Percentiles rank a stretch among this genome's conserved stretches.
phyloP scores from a whole-genome alignment of 2,888 invertebrate species.

The Drosophila kanekoi region DNA sequence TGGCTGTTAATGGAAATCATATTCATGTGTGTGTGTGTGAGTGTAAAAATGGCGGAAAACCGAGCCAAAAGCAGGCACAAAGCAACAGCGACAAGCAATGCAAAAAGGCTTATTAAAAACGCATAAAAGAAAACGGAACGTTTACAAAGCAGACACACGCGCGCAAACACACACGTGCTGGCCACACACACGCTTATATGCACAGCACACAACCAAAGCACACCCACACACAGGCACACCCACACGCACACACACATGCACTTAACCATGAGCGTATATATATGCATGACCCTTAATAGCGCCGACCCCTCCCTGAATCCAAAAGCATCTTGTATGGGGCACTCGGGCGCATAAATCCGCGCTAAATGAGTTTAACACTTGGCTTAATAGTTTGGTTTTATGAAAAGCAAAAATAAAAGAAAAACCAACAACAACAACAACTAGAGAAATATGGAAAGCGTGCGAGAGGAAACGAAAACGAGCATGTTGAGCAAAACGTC shows the following conservation, averaged over 20 bases:
- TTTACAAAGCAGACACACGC: conserved; percentile 67
- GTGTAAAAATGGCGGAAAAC: conserved; percentile 29
- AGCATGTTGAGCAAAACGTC: conserved; percentile 59
- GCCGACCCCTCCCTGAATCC: neutral
- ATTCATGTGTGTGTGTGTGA: conserved; percentile 4
- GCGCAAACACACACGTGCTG: conserved; percentile 17
- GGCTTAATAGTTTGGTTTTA: conserved; percentile 80
- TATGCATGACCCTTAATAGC: conserved; percentile 42
- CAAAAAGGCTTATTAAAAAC: conserved; percentile 77
- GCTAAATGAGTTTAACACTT: conserved; percentile 80
- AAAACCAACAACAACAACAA: conserved; percentile 24
- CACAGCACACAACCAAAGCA: conserved; percentile 21
- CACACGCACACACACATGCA: conserved; percentile 24
- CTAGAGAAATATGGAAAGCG: conserved; percentile 52
- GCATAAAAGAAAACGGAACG: conserved; percentile 78
- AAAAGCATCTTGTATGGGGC: conserved; percentile 61
- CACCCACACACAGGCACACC: conserved; percentile 36
- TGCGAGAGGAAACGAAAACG: conserved; percentile 49
- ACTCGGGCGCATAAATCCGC: conserved; percentile 81
- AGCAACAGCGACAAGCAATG: conserved; percentile 67
- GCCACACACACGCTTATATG: conserved; percentile 33
- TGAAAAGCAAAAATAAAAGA: conserved; percentile 63
- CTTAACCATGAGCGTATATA: conserved; percentile 14
- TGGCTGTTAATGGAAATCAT: conserved; percentile 64
- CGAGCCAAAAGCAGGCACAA: conserved; percentile 43